These are phyloP conservation scores for Bathynomus jamesi DNA, from an alignment of 1,140 invertebrate species.

Conservation along the genomic window DNA sequence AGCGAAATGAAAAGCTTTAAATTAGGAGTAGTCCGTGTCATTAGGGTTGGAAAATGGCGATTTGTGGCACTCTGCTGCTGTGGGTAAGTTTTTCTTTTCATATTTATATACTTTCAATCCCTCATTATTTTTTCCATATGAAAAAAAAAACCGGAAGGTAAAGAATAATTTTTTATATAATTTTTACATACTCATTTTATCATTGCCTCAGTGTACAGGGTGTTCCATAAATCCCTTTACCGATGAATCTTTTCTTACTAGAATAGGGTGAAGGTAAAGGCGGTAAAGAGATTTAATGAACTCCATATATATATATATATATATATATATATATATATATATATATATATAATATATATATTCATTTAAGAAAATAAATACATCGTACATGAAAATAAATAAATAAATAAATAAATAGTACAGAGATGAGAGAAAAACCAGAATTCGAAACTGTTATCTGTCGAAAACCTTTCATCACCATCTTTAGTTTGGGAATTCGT, in stretches of 20 bases:
- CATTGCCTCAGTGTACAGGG: too few species aligned
- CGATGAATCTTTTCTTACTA: too few species aligned
- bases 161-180: neutral
- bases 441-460: too few species aligned
- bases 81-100: constrained; percentile 14
- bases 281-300: too few species aligned
- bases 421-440: too few species aligned
- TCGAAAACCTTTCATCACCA: too few species aligned
- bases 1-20: constrained; percentile 29
- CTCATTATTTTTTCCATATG: neutral
- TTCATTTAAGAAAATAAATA: neutral
- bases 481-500: too few species aligned
- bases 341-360: neutral
- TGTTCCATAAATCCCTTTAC: too few species aligned
- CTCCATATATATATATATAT: neutral
- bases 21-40: constrained; percentile 24
- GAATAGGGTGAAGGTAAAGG: too few species aligned
- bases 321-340: neutral
- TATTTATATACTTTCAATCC: neutral
- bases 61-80: constrained; percentile 33
- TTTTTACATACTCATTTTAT: too few species aligned
- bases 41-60: constrained; percentile 29
- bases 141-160: neutral
- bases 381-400: neutral
- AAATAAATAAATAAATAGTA: neutral